Percentiles rank a stretch among this genome's conserved stretches.
Conservation (phyloP, 1,140 invertebrate genomes). For the Steinernema khuongi region DNA sequence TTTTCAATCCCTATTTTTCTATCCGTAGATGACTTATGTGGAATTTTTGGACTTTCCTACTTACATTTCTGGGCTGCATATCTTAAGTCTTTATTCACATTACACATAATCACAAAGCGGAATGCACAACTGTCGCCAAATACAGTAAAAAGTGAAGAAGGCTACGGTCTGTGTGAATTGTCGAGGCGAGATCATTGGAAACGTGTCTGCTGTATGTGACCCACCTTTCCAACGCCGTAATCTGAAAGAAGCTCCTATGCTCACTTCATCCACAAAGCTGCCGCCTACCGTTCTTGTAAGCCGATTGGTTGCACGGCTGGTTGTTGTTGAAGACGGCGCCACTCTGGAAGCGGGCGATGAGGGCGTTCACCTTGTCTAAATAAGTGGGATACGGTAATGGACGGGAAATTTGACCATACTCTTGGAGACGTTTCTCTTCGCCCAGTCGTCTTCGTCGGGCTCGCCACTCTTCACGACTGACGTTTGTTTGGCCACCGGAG, state of each 20-base stretch:
- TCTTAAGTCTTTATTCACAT: too few species aligned
- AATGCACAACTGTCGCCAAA: too few species aligned
- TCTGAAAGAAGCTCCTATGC: background rate
- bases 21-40: too few species aligned
- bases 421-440: background rate
- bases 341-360: background rate
- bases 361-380: conserved; percentile 1
- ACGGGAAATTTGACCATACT: background rate
- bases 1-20: too few species aligned
- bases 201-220: background rate
- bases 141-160: too few species aligned
- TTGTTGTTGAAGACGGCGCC: conserved; percentile 12
- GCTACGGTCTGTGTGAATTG: too few species aligned
- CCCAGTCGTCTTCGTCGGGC: conserved; percentile 6
- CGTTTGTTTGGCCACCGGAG: background rate
- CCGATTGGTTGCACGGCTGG: background rate
- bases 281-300: background rate
- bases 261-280: background rate
- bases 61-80: too few species aligned
- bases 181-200: conserved; percentile 9
- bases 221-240: conserved; percentile 6
- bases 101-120: too few species aligned
- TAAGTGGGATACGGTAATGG: background rate
- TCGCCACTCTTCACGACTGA: background rate
- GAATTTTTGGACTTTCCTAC: too few species aligned